A percentile compares a stretch with the other conserved stretches of the same genome.
Evolutionary conservation across 2,113 vertebrate genomes (phyloP).

Genomic region (Colossoma macropomum): DNA sequence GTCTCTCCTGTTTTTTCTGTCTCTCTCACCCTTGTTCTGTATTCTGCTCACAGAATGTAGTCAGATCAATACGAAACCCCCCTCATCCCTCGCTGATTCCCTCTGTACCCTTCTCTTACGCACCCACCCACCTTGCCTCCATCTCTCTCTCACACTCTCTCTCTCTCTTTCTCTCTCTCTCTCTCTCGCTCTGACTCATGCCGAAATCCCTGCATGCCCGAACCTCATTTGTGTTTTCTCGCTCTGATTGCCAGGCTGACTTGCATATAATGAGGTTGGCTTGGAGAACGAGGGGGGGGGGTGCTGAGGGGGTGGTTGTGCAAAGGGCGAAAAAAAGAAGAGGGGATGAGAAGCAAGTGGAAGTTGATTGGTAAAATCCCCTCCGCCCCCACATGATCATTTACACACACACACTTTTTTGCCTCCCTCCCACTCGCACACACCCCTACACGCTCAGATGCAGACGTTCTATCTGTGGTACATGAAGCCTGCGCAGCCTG

Average conservation of each 20-base stretch:
- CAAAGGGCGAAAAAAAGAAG: conserved; percentile 33
- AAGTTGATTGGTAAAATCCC: conserved; percentile 72
- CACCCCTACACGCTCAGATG: background rate
- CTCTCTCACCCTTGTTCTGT: conserved; percentile 63
- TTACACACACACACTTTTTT: background rate
- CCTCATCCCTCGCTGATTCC: conserved; percentile 30
- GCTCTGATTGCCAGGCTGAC: conserved; percentile 77
- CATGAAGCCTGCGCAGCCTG: background rate
- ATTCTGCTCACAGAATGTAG: conserved; percentile 72
- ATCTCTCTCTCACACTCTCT: conserved; percentile 61
- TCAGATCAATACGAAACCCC: conserved; percentile 63
- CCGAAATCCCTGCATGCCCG: conserved; percentile 74
- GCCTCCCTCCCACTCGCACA: background rate
- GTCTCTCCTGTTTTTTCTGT: conserved; percentile 53
- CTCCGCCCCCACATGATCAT: conserved; percentile 58
- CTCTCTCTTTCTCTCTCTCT: conserved; percentile 72
- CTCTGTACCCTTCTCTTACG: background rate
- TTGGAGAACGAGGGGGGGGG: conserved; percentile 59
- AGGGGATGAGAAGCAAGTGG: conserved; percentile 58
- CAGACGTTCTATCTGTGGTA: background rate
- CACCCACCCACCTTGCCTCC: conserved; percentile 22
- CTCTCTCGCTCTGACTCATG: conserved; percentile 77
- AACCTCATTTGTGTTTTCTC: conserved; percentile 77
- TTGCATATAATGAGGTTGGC: conserved; percentile 69
- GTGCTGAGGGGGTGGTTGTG: background rate